A percentile compares a stretch with the other conserved stretches of the same genome.
Evolutionary conservation across 2,113 vertebrate species (phyloP).

Genomic region (Cacatua alba): DNA sequence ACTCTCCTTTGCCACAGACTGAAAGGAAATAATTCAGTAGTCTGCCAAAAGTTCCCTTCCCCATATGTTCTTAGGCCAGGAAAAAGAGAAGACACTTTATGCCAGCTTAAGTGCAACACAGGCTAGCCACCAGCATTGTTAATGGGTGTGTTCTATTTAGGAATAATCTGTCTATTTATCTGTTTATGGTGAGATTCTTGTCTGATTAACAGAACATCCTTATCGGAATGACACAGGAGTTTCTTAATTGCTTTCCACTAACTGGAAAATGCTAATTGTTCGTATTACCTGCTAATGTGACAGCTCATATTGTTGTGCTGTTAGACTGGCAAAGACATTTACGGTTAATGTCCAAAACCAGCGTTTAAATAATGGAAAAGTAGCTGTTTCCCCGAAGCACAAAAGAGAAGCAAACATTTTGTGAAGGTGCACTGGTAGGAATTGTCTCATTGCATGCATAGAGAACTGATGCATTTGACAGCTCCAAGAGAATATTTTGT

Average conservation of each 20-base stretch:
- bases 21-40: not conserved
- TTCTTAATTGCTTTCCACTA: slow-evolving; percentile 23
- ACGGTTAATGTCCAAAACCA: not conserved
- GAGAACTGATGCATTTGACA: not conserved
- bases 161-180: not conserved
- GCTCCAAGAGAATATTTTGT: not conserved
- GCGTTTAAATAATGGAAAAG: not conserved
- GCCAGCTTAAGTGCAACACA: not conserved
- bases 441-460: not conserved
- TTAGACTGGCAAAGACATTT: not conserved
- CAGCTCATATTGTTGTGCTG: not conserved
- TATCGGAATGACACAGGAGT: not conserved
- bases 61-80: not conserved
- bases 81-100: not conserved
- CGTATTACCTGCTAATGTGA: not conserved
- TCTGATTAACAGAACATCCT: not conserved
- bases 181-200: slow-evolving; percentile 35
- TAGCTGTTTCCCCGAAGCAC: not conserved
- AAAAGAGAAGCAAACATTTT: not conserved
- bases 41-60: not conserved
- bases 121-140: not conserved
- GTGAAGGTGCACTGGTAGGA: not conserved
- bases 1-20: not conserved
- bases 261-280: not conserved
- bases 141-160: not conserved